Conservation (phyloP, 92 coral and sea anemone species). For the Bergia puertoricense region DNA sequence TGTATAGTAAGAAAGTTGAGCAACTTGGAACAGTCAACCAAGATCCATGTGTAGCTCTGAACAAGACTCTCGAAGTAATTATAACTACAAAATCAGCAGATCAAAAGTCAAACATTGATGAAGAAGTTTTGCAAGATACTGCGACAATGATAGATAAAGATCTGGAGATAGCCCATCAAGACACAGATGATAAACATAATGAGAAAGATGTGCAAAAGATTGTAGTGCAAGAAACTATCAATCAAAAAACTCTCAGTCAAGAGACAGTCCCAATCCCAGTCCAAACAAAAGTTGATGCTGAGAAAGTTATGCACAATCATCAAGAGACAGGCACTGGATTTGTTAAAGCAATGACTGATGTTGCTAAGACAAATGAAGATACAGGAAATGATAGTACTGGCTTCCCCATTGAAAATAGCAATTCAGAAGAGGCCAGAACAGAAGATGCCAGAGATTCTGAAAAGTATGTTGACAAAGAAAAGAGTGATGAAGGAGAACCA, state of each 20-base stretch:
- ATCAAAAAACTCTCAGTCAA: not conserved
- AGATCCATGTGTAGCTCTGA: not conserved
- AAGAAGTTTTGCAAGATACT: not conserved
- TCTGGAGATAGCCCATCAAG: not conserved
- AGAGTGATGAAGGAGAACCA: not conserved
- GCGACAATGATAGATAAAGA: not conserved
- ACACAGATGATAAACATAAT: not conserved
- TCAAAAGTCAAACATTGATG: not conserved
- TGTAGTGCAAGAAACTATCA: not conserved
- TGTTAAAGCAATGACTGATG: not conserved
- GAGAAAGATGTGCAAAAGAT: not conserved
- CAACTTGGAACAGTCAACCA: not conserved
- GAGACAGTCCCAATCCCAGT: not conserved
- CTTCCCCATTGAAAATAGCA: not conserved
- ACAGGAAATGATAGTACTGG: not conserved
- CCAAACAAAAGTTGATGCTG: not conserved
- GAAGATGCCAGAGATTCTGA: slow-evolving; percentile 1
- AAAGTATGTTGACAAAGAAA: not conserved
- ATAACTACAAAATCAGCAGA: not conserved
- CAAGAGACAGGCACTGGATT: not conserved
- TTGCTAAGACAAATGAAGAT: not conserved
- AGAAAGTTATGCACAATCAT: not conserved
- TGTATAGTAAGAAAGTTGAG: not conserved
- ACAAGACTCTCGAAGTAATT: not conserved
- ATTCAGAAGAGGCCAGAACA: not conserved